Conservation (phyloP, 2,888 invertebrate genomes). For the Drosophila rubida region DNA sequence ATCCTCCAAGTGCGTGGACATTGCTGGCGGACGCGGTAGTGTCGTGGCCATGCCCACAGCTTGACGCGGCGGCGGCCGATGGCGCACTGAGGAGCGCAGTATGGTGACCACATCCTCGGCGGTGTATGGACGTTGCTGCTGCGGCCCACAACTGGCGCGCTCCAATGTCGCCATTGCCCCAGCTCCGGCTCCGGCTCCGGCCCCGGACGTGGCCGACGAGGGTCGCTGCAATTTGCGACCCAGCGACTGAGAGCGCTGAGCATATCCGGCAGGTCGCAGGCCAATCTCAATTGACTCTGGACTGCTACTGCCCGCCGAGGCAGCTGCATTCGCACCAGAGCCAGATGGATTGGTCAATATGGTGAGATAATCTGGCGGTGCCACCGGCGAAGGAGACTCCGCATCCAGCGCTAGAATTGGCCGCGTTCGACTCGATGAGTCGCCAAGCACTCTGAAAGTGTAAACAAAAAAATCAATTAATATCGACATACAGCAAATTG, state of each 20-base stretch:
- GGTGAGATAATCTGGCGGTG: constrained; percentile 81
- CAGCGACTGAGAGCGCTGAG: constrained; percentile 75
- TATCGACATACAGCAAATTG: not conserved
- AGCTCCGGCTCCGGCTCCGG: too few species aligned
- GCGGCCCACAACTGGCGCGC: constrained; percentile 19
- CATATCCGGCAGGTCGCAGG: constrained; percentile 61
- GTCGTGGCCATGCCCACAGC: constrained; percentile 44
- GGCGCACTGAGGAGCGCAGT: constrained; percentile 78
- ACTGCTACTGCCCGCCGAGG: constrained; percentile 45
- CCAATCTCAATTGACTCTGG: constrained; percentile 75
- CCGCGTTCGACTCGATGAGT: constrained; percentile 63
- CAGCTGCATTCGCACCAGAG: constrained; percentile 11
- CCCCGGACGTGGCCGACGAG: constrained; percentile 12
- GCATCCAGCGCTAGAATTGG: constrained; percentile 67
- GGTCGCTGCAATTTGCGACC: constrained; percentile 68
- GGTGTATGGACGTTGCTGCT: constrained; percentile 71
- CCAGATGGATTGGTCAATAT: constrained; percentile 68
- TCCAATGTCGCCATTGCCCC: too few species aligned
- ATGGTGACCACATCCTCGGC: constrained; percentile 83
- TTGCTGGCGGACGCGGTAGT: constrained; percentile 60
- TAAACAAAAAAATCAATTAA: not conserved
- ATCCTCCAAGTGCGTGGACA: constrained; percentile 69
- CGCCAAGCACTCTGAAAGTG: constrained; percentile 68
- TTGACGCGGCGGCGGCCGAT: constrained; percentile 49
- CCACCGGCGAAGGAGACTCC: constrained; percentile 58